Evolutionary conservation across 1,140 invertebrate species (phyloP), one percentile per base, ranked within the genome.

Genomic region (Pachyrhynchus sulphureomaculatus): DNA sequence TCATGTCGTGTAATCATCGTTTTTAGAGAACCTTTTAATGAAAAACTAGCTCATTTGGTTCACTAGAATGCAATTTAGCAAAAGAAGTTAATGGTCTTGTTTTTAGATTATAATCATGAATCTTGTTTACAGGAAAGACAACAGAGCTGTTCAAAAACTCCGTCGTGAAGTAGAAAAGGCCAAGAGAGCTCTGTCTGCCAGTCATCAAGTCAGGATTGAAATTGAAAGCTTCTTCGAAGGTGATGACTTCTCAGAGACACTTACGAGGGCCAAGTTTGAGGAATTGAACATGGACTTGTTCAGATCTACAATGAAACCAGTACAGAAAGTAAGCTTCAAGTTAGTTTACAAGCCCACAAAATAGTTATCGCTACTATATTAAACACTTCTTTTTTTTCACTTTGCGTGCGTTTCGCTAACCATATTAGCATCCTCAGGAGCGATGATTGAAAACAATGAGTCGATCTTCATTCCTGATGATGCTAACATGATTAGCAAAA

Each of bases 211-310:
- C 59, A 90, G 91, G 77, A 96, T 99, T 75, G 97, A 99, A 83
- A 98, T 99, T 75, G 98, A 99, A 82, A 97, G 95, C 12, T 92
- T 99, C 85, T 98, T 93, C 72, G 96, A 99, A 75, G 96, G 96
- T 69, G 95, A 98, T 73, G 97, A 99, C 75, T 99, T 99, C 86
- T 96, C 92, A n/a, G 97, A 99, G 80, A 96, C 95, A 9, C 82
- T 99, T 37, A 99, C 98, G 56, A 85, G 98, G 73, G 97, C 98
- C 71, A 99, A 98, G 81, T 99, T 99, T 77, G 98, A 99, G 77
- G 98, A 99, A 79, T 81, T 99, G 73, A 99, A 99, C 84, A 96
- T 98, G 91, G 96, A 99, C 78, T 83, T 99, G 29, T 99, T 99
- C 91, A 86, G 93, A 71, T 95, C 93, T 20, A 99, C 98, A 2